Conservation (phyloP, 2,113 vertebrate species). For the Pleuronectes platessa region DNA sequence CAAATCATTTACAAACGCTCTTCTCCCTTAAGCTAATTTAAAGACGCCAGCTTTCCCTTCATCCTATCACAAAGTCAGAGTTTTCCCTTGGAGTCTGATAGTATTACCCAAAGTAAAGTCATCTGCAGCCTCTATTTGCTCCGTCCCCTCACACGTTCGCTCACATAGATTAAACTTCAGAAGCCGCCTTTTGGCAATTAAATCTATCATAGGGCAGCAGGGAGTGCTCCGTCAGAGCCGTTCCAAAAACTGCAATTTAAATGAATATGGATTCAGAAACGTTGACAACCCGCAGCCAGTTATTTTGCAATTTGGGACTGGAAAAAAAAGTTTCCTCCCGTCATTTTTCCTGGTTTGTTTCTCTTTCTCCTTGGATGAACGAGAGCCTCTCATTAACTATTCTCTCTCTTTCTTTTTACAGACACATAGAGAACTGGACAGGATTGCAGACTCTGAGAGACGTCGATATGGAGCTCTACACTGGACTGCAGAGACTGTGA, state of each 20-base stretch:
- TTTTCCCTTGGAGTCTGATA: conserved; percentile 39
- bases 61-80: conserved; percentile 29
- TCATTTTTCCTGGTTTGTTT: conserved; percentile 39
- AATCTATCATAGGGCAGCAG: conserved; percentile 74
- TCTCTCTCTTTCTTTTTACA: conserved; percentile 76
- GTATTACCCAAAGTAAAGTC: conserved; percentile 56
- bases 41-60: conserved; percentile 24
- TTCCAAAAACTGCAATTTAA: conserved; percentile 73
- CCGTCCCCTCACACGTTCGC: conserved; percentile 28
- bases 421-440: conserved; percentile 98
- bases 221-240: conserved; percentile 66
- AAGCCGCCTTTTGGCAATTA: conserved; percentile 71
- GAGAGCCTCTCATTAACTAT: conserved; percentile 46
- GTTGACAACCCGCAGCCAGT: conserved; percentile 52
- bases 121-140: conserved; percentile 56
- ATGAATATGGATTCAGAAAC: conserved; percentile 70
- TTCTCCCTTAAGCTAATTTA: conserved; percentile 46
- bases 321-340: not conserved
- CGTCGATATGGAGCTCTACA: conserved; percentile 99
- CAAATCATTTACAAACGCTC: conserved; percentile 55
- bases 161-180: conserved; percentile 66
- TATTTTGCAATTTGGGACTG: conserved; percentile 42
- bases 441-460: conserved; percentile 93
- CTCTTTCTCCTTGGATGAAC: conserved; percentile 29
- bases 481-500: conserved; percentile 96